Base-by-base conservation (phyloP, 2,797 vertebrate species). In the Enteromius paludinosus region DNA sequence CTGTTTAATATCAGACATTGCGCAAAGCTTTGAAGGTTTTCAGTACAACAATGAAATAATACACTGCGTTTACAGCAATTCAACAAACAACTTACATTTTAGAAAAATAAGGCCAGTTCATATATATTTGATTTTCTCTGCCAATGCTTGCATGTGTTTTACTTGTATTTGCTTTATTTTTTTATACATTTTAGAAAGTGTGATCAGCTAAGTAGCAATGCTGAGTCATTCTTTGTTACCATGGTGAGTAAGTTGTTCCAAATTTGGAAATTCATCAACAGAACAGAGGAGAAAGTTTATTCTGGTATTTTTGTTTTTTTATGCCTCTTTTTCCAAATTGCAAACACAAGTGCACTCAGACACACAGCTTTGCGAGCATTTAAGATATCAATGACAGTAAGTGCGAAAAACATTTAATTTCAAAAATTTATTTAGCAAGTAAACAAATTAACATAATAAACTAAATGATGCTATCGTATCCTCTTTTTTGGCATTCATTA, bases 121-220 rank as follows among this genome's bases (percentile, higher is more conserved):
- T 23, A 41, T 68, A 12, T 15, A 23, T 15, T 14, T 68, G 41
- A 11, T 10, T 56, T 30, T 30, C 25, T 30, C 12, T 7, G 25
- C 59, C 14, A 30, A 17, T n/a, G 62, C 64, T 15, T 25, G 23
- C 11, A 45, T 14, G 43, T 12, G 43, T 45, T 45, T 25, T 70
- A 47, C 23, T 47, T 23, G 12, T 23, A 69, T 69, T 0, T 17
- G 25, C 14, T 28, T 25, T 28, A 2, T 69, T 35, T 35, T 43
- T 43, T 10, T 43, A 11, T 11, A 43, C 10, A 43, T 43, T 43
- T 45, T 45, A 45, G 43, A 45, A 45, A 90, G 87, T 86, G 85
- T 64, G 84, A 90, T 92, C 81, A 90, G 90, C 91, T 91, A 89
- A 89, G 87, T 87, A 88, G 87, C 78, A n/a, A 85, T 86, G 89